phyloP scores from a whole-genome alignment of 2,888 invertebrate genomes.

The Drosophila melanosoma region DNA sequence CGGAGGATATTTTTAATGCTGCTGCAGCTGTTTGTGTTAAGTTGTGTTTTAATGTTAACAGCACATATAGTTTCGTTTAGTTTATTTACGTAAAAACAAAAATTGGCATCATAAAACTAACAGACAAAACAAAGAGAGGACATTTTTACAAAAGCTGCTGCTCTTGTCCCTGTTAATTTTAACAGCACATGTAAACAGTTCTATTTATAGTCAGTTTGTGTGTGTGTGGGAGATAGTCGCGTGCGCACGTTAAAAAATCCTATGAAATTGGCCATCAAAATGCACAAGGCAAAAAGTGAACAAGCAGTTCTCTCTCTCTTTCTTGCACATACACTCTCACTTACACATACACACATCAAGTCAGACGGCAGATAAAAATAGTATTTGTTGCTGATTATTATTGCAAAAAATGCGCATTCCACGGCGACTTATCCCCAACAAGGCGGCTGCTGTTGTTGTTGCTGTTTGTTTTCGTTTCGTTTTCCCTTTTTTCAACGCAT shows the following conservation, averaged over 20 bases:
- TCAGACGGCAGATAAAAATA: conserved; percentile 77
- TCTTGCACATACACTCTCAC: conserved; percentile 3
- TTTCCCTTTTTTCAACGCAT: conserved; percentile 74
- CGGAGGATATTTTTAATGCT: conserved; percentile 10
- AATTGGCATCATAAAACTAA: conserved; percentile 9
- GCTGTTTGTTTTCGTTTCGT: conserved; percentile 73
- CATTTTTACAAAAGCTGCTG: conserved; percentile 8
- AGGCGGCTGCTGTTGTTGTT: conserved; percentile 50
- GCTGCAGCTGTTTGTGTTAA: conserved; percentile 40
- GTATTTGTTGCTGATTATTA: conserved; percentile 83
- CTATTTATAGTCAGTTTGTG: conserved; percentile 41
- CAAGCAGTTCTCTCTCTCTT: conserved; percentile 12
- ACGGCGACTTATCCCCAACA: conserved; percentile 69
- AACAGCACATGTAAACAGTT: conserved; percentile 35
- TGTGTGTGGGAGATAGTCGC: conserved; percentile 24
- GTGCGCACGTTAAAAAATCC: conserved; percentile 50
- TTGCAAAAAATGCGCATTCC: conserved; percentile 82
- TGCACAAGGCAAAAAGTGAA: conserved; percentile 51
- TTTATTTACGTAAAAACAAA: conserved; percentile 1
- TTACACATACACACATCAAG: conserved; percentile 25
- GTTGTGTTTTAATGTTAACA: conserved; percentile 57
- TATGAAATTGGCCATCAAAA: conserved; percentile 69
- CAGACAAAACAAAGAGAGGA: neutral
- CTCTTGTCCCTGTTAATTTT: conserved; percentile 39
- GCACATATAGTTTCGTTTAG: conserved; percentile 39